Percentiles rank a stretch among this genome's conserved stretches.
phyloP scores from a whole-genome alignment of 2,113 vertebrate genomes.

The Spheniscus mendiculus region DNA sequence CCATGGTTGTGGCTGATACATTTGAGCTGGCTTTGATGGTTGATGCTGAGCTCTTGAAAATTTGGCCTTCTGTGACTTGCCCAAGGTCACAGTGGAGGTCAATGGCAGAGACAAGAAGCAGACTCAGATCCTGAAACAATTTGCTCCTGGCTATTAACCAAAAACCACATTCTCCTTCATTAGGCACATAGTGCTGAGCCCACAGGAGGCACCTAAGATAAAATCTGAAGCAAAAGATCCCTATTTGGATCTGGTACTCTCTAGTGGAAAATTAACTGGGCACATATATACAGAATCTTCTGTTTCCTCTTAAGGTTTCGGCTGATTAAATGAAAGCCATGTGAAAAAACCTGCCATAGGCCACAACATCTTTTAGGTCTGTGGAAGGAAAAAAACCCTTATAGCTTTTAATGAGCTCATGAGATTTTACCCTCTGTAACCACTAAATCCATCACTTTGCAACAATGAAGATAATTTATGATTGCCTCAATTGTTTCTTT shows the following conservation, averaged over 20 bases:
- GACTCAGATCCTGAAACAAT: not conserved
- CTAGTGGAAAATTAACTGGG: not conserved
- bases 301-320: slow-evolving; percentile 1
- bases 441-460: slow-evolving; percentile 61
- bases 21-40: not conserved
- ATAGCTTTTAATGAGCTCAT: slow-evolving; percentile 54
- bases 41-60: not conserved
- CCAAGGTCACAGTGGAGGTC: not conserved
- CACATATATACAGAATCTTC: not conserved
- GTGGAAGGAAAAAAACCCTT: slow-evolving; percentile 12
- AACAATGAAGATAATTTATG: slow-evolving; percentile 70
- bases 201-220: not conserved
- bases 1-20: not conserved
- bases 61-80: not conserved
- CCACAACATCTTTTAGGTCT: slow-evolving; percentile 16
- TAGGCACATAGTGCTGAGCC: not conserved
- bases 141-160: not conserved
- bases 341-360: slow-evolving; percentile 24
- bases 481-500: slow-evolving; percentile 61
- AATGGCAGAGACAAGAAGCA: not conserved
- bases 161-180: not conserved
- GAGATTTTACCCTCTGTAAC: slow-evolving; percentile 58
- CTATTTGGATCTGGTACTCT: not conserved
- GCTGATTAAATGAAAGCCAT: slow-evolving; percentile 38
- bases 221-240: not conserved